phyloP scores from a whole-genome alignment of 2,113 vertebrate species.

The Gobio gobio region DNA sequence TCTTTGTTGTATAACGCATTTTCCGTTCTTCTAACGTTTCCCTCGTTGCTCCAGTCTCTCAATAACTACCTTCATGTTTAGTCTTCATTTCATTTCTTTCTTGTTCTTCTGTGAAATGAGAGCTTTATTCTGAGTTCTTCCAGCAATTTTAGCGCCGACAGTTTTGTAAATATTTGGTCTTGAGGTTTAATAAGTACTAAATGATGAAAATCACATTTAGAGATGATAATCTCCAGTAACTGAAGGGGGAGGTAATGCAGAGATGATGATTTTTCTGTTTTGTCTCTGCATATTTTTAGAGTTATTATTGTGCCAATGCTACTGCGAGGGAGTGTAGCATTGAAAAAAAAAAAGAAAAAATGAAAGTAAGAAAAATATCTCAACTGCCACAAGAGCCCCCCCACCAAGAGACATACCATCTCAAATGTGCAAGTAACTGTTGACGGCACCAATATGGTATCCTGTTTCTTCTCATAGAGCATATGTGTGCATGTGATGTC shows the following conservation, averaged over 20 bases:
- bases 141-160: slow-evolving; percentile 33
- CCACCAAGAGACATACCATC: slow-evolving; percentile 20
- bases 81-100: slow-evolving; percentile 32
- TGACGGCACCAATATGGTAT: slow-evolving; percentile 24
- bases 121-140: slow-evolving; percentile 21
- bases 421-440: slow-evolving; percentile 44
- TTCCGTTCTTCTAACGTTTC: slow-evolving; percentile 21
- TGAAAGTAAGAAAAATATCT: not conserved
- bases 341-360: not conserved
- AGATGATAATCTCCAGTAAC: slow-evolving; percentile 45
- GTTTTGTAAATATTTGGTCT: slow-evolving; percentile 49
- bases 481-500: slow-evolving; percentile 37
- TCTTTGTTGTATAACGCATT: slow-evolving; percentile 20
- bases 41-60: slow-evolving; percentile 18
- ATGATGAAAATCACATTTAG: slow-evolving; percentile 52
- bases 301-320: slow-evolving; percentile 33
- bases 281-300: slow-evolving; percentile 16
- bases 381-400: not conserved
- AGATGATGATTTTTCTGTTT: slow-evolving; percentile 52
- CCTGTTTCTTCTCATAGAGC: slow-evolving; percentile 36
- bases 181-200: slow-evolving; percentile 54
- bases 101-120: slow-evolving; percentile 27
- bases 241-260: slow-evolving; percentile 54
- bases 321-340: slow-evolving; percentile 1
- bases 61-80: slow-evolving; percentile 31